Conservation (phyloP, 2,797 vertebrate genomes). For the Tangara arthus region DNA sequence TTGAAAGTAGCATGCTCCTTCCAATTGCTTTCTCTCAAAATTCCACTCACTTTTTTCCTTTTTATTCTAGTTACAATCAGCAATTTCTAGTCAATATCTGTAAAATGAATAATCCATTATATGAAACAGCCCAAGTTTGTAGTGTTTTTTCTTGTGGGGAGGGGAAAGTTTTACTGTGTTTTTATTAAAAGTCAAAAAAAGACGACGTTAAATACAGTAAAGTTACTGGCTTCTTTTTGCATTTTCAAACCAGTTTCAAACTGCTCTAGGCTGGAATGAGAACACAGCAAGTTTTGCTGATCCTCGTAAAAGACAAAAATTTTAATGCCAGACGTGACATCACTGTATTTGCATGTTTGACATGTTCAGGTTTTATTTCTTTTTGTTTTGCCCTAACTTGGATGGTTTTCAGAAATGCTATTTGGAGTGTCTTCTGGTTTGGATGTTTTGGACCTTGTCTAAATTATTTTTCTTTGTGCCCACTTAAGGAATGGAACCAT, state of each 20-base stretch:
- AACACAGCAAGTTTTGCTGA: constrained; percentile 37
- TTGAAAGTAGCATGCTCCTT: not conserved
- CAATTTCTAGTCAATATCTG: not conserved
- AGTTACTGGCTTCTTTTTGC: not conserved
- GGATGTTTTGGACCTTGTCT: not conserved
- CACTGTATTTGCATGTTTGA: not conserved
- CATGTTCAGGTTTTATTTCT: not conserved
- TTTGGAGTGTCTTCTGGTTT: not conserved
- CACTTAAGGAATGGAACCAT: not conserved
- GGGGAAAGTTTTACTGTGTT: not conserved
- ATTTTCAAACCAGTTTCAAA: not conserved
- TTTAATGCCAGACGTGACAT: constrained; percentile 49
- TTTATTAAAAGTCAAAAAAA: not conserved
- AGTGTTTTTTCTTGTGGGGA: not conserved
- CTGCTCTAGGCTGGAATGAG: not conserved
- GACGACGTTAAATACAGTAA: not conserved
- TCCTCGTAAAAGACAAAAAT: not conserved
- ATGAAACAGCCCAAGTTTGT: not conserved
- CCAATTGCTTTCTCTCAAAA: rapidly evolving
- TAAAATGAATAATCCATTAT: not conserved
- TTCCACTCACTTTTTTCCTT: not conserved
- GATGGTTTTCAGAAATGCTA: not conserved
- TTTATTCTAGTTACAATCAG: not conserved
- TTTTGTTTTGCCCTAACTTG: not conserved
- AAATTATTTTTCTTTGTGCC: not conserved